phyloP scores from a whole-genome alignment of 2,888 invertebrate genomes.

The Anthoptus insignis region DNA sequence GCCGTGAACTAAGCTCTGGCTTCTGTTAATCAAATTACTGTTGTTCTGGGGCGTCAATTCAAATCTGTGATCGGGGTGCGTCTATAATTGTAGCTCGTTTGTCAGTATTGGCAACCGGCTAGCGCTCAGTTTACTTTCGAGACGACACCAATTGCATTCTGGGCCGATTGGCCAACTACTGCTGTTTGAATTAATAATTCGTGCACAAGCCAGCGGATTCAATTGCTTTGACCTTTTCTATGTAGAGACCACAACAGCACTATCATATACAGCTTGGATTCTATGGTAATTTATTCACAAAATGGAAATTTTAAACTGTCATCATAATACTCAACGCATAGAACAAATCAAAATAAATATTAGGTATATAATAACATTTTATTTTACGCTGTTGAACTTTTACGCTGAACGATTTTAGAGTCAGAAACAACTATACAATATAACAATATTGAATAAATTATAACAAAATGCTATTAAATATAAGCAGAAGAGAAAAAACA shows the following conservation, averaged over 20 bases:
- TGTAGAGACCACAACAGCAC: background rate
- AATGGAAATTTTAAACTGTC: no score
- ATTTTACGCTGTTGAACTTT: no score
- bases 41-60: background rate
- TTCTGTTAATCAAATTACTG: background rate
- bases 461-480: no score
- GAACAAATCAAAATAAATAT: no score
- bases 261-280: background rate
- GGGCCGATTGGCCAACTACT: slow-evolving; percentile 67
- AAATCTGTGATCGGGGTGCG: slow-evolving; percentile 14
- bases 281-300: no score
- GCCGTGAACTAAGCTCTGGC: background rate
- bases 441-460: no score
- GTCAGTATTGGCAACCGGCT: slow-evolving; percentile 56
- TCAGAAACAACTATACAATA: no score
- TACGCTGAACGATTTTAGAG: no score
- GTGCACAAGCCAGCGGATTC: slow-evolving; percentile 2
- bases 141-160: slow-evolving; percentile 67
- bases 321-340: no score
- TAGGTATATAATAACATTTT: no score
- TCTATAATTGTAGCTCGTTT: slow-evolving; percentile 43
- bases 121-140: slow-evolving; percentile 55
- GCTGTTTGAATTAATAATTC: slow-evolving; percentile 15
- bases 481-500: no score
- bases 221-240: background rate